Evolutionary conservation across 2,888 invertebrate genomes (phyloP).

Genomic region (Tinea semifulvella): DNA sequence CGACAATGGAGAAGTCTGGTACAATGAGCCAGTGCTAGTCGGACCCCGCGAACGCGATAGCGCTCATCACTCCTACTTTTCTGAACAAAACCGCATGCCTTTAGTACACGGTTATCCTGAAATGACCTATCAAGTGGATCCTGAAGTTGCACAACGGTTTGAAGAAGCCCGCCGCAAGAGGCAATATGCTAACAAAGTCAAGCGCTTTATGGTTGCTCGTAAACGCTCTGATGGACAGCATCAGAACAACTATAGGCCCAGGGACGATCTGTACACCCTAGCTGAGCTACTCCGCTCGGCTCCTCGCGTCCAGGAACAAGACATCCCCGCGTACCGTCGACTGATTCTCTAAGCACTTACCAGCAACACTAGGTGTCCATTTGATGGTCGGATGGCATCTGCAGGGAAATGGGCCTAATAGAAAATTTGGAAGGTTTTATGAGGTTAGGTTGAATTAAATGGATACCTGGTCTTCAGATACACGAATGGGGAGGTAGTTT

Average conservation of each 20-base stretch:
- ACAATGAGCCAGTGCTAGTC: constrained; percentile 66
- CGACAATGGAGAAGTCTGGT: constrained; percentile 66
- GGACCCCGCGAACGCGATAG: constrained; percentile 47
- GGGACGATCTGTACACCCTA: constrained; percentile 68
- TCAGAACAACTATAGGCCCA: constrained; percentile 54
- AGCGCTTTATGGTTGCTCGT: constrained; percentile 71
- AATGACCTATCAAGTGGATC: constrained; percentile 49
- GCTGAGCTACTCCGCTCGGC: constrained; percentile 65
- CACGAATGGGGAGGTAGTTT: constrained; percentile 33
- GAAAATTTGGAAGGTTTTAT: background rate
- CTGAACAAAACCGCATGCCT: constrained; percentile 56
- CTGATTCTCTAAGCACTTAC: constrained; percentile 62
- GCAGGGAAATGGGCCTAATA: background rate
- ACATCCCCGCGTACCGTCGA: constrained; percentile 68
- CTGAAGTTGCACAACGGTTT: constrained; percentile 51
- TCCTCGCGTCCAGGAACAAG: constrained; percentile 62
- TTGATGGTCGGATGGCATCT: constrained; percentile 10
- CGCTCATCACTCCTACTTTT: constrained; percentile 52
- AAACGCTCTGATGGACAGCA: constrained; percentile 56
- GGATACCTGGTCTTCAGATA: background rate
- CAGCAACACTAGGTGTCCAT: constrained; percentile 22
- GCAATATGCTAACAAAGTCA: constrained; percentile 58
- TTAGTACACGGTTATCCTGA: constrained; percentile 44
- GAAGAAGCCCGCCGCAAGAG: constrained; percentile 59
- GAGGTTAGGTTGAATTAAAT: background rate